These are phyloP conservation scores for Athripsodes cinereus DNA, from an alignment of 2,888 invertebrate genomes.

Conservation along the genomic window DNA sequence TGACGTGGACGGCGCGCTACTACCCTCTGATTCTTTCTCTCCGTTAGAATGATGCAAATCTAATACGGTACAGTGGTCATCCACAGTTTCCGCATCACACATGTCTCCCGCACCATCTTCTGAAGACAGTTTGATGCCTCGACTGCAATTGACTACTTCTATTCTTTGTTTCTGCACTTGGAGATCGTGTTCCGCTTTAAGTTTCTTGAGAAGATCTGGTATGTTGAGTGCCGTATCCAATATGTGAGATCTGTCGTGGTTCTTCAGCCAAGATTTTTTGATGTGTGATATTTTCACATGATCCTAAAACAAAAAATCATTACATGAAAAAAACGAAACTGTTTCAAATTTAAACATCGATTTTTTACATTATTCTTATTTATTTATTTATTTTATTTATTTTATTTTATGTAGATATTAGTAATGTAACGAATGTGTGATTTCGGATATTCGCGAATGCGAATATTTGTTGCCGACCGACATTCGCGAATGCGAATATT, in stretches of 20 bases:
- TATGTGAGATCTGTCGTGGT: slow-evolving; percentile 31
- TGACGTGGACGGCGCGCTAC: not conserved
- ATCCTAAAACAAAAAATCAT: slow-evolving; percentile 35
- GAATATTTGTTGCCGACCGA: too few species aligned
- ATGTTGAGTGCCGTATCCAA: slow-evolving; percentile 35
- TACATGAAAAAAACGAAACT: not conserved
- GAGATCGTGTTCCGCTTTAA: slow-evolving; percentile 41
- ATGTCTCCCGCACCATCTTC: slow-evolving; percentile 8
- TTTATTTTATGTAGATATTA: too few species aligned
- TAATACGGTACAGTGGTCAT: slow-evolving; percentile 32
- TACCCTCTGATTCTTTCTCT: slow-evolving; percentile 29
- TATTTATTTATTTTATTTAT: too few species aligned
- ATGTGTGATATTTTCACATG: slow-evolving; percentile 30
- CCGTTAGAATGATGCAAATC: slow-evolving; percentile 36
- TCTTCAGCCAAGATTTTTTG: slow-evolving; percentile 37
- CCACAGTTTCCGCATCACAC: not conserved
- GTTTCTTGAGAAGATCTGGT: slow-evolving; percentile 40
- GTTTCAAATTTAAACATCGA: too few species aligned
- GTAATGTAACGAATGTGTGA: too few species aligned
- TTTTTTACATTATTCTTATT: too few species aligned
- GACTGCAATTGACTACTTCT: slow-evolving; percentile 41
- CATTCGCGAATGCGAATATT: too few species aligned
- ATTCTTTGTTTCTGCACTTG: slow-evolving; percentile 38
- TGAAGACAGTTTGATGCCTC: slow-evolving; percentile 36
- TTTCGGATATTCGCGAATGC: too few species aligned